These are phyloP conservation scores for Siniperca chuatsi DNA, from an alignment of 2,113 vertebrate genomes.

Conservation along the genomic window DNA sequence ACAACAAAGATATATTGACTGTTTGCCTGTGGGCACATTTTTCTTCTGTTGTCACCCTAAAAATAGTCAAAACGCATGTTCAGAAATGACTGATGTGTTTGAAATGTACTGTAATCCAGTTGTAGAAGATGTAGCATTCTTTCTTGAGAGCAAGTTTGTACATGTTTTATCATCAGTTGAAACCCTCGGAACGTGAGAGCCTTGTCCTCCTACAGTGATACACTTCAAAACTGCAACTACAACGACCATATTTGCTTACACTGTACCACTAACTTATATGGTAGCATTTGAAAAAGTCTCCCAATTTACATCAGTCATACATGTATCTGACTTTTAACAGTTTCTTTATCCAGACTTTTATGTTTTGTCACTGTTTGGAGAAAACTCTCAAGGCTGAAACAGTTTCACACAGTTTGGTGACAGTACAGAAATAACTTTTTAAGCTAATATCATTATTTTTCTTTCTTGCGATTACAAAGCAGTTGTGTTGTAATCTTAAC, in stretches of 20 bases:
- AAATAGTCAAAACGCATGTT: not conserved
- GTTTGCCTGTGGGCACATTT: not conserved
- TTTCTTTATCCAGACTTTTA: not conserved
- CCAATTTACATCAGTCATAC: not conserved
- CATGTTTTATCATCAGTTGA: not conserved
- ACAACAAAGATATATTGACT: not conserved
- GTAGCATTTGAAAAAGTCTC: too few species aligned
- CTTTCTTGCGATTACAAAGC: not conserved
- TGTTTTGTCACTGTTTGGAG: not conserved
- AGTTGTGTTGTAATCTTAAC: not conserved
- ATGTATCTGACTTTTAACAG: not conserved
- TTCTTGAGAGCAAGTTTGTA: not conserved
- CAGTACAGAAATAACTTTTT: not conserved
- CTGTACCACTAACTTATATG: not conserved
- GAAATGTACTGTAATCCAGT: not conserved
- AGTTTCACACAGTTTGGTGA: not conserved
- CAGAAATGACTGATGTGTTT: constrained; percentile 8
- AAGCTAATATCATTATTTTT: too few species aligned
- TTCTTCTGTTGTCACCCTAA: not conserved
- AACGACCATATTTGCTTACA: not conserved
- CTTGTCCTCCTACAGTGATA: too few species aligned
- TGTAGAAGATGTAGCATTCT: not conserved
- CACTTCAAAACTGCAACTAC: not conserved
- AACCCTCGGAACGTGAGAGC: not conserved
- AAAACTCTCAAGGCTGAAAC: not conserved